These are phyloP conservation scores for Telmatherina bonti DNA, from an alignment of 2,797 vertebrate genomes.

Conservation along the genomic window DNA sequence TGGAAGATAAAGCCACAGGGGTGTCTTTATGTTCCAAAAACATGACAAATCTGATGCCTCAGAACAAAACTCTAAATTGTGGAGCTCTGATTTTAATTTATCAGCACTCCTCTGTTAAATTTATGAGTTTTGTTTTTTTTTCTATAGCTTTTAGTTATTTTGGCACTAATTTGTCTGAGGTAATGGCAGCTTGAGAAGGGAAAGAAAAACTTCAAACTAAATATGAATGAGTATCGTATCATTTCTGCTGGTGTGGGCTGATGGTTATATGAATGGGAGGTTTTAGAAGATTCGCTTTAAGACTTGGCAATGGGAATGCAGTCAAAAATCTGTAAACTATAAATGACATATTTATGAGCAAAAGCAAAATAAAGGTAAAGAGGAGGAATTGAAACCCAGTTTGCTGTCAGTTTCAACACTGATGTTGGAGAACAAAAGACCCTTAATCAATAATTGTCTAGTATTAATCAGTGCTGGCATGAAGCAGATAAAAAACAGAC, in stretches of 20 bases:
- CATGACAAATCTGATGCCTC: background rate
- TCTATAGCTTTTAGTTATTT: no score
- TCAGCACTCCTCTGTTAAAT: no score
- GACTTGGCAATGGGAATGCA: no score
- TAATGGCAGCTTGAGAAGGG: no score
- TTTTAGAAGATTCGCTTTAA: background rate
- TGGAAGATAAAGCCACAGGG: slow-evolving; percentile 2
- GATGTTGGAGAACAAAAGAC: background rate
- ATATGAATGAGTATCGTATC: background rate
- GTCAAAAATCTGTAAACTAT: no score
- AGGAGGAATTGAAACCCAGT: no score
- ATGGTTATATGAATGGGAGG: background rate
- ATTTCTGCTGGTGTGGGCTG: background rate
- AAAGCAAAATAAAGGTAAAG: no score
- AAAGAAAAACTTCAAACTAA: slow-evolving; percentile 3
- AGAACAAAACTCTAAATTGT: background rate
- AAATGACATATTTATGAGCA: no score
- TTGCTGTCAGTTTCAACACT: no score
- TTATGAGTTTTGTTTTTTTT: no score
- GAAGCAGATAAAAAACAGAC: no score
- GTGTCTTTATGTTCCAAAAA: slow-evolving; percentile 3
- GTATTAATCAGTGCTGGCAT: background rate
- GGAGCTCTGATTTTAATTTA: slow-evolving; percentile 16
- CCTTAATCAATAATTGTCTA: background rate
- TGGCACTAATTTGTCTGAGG: no score